A percentile compares a stretch with the other conserved stretches of the same genome.
These are phyloP conservation scores for Microchirus variegatus DNA, from an alignment of 2,797 vertebrate genomes.

Conservation along the genomic window DNA sequence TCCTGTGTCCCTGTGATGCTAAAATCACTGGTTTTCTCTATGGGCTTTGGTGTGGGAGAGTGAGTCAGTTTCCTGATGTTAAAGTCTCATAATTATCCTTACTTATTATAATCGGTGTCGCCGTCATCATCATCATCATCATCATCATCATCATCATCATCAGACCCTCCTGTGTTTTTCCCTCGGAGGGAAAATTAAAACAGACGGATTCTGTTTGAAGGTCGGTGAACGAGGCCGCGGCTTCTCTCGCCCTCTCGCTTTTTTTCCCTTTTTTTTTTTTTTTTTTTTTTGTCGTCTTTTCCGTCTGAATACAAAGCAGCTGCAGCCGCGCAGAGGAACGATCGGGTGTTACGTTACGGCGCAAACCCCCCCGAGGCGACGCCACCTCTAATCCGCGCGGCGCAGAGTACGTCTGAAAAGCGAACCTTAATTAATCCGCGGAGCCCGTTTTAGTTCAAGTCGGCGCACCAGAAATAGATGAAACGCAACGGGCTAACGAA, in stretches of 20 bases:
- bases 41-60: too few species aligned
- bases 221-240: conserved; percentile 19
- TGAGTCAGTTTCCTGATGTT: too few species aligned
- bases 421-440: conserved; percentile 32
- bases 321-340: conserved; percentile 7
- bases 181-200: conserved; percentile 12
- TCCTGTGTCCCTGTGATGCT: too few species aligned
- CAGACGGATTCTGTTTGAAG: conserved; percentile 30
- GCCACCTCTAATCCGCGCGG: conserved; percentile 25
- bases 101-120: conserved; percentile 14
- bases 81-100: conserved; percentile 8
- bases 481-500: conserved; percentile 13
- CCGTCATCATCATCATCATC: conserved; percentile 22
- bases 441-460: conserved; percentile 20
- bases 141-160: conserved; percentile 26
- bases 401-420: conserved; percentile 15
- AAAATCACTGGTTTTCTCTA: too few species aligned
- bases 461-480: background rate
- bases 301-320: conserved; percentile 55
- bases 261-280: background rate
- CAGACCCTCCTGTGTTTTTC: conserved; percentile 12
- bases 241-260: conserved; percentile 29
- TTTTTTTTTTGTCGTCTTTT: conserved; percentile 1
- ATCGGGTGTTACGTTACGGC: conserved; percentile 17
- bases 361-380: conserved; percentile 28